Percentiles rank a stretch among this genome's conserved stretches.
Conservation (phyloP, 2,113 vertebrate genomes). For the Dipodomys merriami region DNA sequence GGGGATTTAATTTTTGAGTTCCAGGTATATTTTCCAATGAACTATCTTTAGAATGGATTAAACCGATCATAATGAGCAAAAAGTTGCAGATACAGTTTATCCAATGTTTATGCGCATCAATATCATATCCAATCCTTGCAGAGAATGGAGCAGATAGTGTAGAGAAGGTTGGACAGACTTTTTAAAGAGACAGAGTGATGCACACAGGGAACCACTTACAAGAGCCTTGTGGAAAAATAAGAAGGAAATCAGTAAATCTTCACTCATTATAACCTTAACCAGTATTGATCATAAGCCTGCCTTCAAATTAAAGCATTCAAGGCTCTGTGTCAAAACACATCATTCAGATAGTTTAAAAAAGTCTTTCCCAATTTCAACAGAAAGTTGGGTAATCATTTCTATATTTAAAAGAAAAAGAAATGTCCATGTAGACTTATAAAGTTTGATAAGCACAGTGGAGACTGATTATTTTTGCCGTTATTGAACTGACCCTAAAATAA, state of each 20-base stretch:
- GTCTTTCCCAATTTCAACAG: constrained; percentile 43
- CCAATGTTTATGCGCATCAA: background rate
- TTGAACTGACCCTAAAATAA: constrained; percentile 49
- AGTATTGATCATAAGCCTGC: constrained; percentile 48
- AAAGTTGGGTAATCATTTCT: background rate
- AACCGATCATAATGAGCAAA: background rate
- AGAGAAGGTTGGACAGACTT: background rate
- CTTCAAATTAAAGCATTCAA: constrained; percentile 46
- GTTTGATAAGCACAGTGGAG: constrained; percentile 6
- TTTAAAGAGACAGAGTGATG: background rate
- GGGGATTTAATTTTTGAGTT: too few species aligned
- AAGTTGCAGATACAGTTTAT: background rate
- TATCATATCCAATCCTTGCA: background rate
- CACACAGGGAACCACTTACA: background rate
- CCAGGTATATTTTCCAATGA: too few species aligned
- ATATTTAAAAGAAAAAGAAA: background rate
- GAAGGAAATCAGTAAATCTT: constrained; percentile 31
- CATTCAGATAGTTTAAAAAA: constrained; percentile 42
- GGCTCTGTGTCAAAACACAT: constrained; percentile 56
- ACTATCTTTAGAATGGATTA: background rate
- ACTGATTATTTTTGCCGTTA: constrained; percentile 13
- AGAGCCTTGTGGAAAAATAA: background rate
- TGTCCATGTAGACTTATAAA: background rate
- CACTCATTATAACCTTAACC: constrained; percentile 22
- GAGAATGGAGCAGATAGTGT: background rate